Conservation (phyloP, 2,113 vertebrate genomes). For the Uria aalge region DNA sequence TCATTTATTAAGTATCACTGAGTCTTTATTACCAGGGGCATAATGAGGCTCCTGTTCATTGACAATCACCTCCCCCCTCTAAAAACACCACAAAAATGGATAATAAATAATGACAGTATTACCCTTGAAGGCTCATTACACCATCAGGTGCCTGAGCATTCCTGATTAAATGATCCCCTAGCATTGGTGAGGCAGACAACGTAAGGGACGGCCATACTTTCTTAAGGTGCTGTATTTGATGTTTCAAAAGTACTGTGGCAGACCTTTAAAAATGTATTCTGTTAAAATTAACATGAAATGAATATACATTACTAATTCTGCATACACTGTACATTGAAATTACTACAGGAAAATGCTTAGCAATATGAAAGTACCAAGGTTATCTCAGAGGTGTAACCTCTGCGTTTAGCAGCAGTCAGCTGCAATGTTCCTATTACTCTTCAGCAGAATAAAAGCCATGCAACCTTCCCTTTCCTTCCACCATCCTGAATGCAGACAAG, state of each 20-base stretch:
- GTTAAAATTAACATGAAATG: background rate
- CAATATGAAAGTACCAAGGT: background rate
- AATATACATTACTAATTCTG: background rate
- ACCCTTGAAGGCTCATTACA: background rate
- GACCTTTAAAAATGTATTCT: background rate
- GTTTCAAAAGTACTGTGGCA: background rate
- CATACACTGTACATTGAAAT: background rate
- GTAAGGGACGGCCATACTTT: background rate
- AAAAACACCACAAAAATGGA: background rate
- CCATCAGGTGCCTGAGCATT: background rate
- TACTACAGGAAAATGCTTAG: background rate
- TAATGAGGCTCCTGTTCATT: background rate
- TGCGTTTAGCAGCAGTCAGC: background rate
- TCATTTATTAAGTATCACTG: background rate
- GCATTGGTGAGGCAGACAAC: rapidly evolving
- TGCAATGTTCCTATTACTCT: background rate
- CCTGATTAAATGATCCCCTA: background rate
- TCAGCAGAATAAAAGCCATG: background rate
- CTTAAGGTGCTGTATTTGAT: background rate
- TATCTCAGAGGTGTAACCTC: background rate
- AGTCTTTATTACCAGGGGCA: background rate
- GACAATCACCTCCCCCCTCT: background rate
- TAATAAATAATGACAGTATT: background rate
- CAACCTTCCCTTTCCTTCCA: background rate
- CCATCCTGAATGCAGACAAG: background rate